Base-by-base conservation (phyloP, 2,797 vertebrate genomes). In the Choloepus didactylus region DNA sequence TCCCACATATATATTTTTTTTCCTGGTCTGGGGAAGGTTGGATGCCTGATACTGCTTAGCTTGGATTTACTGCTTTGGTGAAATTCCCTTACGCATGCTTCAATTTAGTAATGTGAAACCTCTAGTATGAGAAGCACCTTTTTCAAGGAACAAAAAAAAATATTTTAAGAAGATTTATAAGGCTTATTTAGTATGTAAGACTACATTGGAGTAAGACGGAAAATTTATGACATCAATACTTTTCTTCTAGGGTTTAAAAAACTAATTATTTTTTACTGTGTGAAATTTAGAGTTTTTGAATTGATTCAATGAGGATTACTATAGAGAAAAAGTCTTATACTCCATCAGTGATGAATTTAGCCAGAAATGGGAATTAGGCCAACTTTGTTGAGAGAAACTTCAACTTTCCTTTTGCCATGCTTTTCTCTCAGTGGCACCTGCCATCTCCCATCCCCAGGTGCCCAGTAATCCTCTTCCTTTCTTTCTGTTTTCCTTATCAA, bases 331-430 rank as follows among this genome's bases (percentile, higher is more conserved):
- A 80, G 46, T 16, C 18, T 44, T 91, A 60, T 0, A 31, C 6
- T 87, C 23, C 35, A 62, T 46, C 6, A 31, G 14, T 18, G 41
- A 29, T 51, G 8, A 19, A 35, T 31, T 91, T 69, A 72, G 67
- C 46, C 3, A 12, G 80, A 95, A 64, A 2, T 81, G 67, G 70
- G 60, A 91, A 76, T 35, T 41, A 70, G 62, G 79, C 56, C 82
- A 64, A 70, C 46, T 79, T 92, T 83, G 79, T 77, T 41, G 95
- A 94, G 41, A 94, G 76, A 96, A 62, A 5, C 25, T 92, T 80
- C 72, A 76, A 8, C 51, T 89, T 93, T 70, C 21, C 69, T 73
- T 85, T 89, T 51, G 90, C 54, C 11, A 56, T 4, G 10, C 59
- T 80, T 60, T 9, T 95, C 29, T 69, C 21, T 77, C 76, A 56